phyloP scores from a whole-genome alignment of 2,113 vertebrate genomes.

The Calonectris borealis region DNA sequence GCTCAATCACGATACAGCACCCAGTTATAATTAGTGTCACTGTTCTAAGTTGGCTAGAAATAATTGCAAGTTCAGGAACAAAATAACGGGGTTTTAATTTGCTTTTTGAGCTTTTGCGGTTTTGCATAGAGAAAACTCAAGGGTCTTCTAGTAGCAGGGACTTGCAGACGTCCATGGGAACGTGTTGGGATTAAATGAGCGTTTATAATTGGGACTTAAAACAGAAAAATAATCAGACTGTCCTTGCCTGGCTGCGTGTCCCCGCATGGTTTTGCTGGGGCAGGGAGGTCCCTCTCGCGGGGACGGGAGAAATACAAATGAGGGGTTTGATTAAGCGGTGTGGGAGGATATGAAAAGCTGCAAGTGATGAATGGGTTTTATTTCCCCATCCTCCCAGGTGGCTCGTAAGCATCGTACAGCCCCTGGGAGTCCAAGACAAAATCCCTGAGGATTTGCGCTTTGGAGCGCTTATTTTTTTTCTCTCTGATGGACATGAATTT shows the following conservation, averaged over 20 bases:
- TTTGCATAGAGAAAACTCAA: background rate
- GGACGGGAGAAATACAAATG: background rate
- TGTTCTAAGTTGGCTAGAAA: background rate
- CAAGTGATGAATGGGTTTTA: background rate
- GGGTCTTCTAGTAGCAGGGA: background rate
- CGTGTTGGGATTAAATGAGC: background rate
- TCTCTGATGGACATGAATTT: background rate
- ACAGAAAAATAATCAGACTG: background rate
- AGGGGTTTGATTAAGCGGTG: background rate
- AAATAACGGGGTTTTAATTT: background rate
- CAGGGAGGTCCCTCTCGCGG: background rate
- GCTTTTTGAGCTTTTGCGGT: background rate
- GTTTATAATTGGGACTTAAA: background rate
- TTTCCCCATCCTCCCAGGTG: background rate
- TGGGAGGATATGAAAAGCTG: background rate
- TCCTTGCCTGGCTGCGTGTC: background rate
- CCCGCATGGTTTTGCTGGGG: rapidly evolving
- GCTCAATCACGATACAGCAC: background rate
- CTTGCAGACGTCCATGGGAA: background rate
- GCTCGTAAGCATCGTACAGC: background rate
- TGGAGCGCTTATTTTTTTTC: background rate
- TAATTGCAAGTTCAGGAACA: background rate
- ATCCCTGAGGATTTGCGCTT: background rate
- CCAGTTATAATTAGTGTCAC: background rate
- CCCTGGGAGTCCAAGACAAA: background rate